Evolutionary conservation across 92 coral and sea anemone genomes (phyloP), one percentile per base, ranked within the genome.

Genomic region (Parazoanthus darwini): DNA sequence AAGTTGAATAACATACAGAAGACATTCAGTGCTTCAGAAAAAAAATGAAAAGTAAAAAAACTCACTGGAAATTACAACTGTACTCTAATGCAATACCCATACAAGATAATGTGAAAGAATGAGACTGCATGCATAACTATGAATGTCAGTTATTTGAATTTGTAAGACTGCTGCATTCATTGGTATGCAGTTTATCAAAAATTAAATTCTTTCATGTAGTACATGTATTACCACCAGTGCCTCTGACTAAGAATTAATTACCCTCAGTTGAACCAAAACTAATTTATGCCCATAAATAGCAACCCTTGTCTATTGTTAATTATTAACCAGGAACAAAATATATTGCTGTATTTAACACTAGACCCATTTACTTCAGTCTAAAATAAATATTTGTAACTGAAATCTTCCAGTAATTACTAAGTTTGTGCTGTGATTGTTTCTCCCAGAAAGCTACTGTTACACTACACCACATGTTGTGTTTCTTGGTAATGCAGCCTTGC

Each of bases 161-260:
- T 70, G 73, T 33, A n/a, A 70, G 74, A 70, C 74, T 16, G 74
- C 16, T 70, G 74, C 36, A 70, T 70, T 70, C 36, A 70, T 74
- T 74, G 78, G 22, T 74, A 1, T 74, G 78, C 78, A 37, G 23
- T 74, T 74, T 33, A 74, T 74, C 78, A 74, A 74, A 74, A 74
- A 74, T 74, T 74, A 37, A 74, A 74, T 26, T 74, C 78, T 74
- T 26, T 25, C 42, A 74, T 74, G 42, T 13, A 74, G 78, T 26
- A 29, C n/a, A n/a, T n/a, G n/a, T n/a, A n/a, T 74, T 74, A 26
- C 20, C 78, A 74, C 78, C 48, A 13, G 78, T 74, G 78, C 78
- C 46, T 74, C 78, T 74, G 78, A 74, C 44, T 29, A 74, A 74
- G 44, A 73, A 11, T 35, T 73, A 29, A 16, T 74, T 26, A 33